Evolutionary conservation across 1,140 invertebrate genomes (phyloP), one percentile per base, ranked within the genome.

Genomic region (Bombus superbus): DNA sequence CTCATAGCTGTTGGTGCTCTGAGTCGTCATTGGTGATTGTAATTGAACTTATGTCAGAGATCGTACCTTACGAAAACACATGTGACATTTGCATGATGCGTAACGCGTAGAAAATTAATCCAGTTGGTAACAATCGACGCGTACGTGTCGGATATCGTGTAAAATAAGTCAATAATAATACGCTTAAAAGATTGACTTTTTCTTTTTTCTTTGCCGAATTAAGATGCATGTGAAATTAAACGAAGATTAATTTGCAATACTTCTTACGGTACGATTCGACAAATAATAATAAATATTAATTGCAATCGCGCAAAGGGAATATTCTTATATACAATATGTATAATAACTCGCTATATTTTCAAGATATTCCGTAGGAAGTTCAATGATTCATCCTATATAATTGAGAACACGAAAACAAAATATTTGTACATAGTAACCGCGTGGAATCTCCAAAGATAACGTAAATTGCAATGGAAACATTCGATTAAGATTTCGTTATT

Each of bases 21-120:
- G 18, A 68, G 18, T 38, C 66, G 32, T 38, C 18, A 66, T 66
- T 35, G 13, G 18, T n/a, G 38, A 71, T 40, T 8, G 15, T 72
- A n/a, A n/a, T 40, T 76, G 22, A 59, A 76, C 74, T 76, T 38
- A 40, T 59, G 74, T 59, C 47, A 59, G 32, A 35, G 32, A 38
- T 57, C 47, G 35, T 13, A 38, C 53, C 47, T 76, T 57, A 22
- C 47, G 1, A 25, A 28, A 38, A 15, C 2, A 28, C 32, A 59
- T 35, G 35, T 57, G 35, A 59, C 6, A 13, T 59, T 59, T 15
- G 35, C 44, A 35, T 53, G 44, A 53, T 53, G 28, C 40, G 13
- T 38, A 69, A 69, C 8, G n/a, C 6, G 15, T 28, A 9, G 53
- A 59, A 38, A 38, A 59, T 76, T 38, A 59, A 59, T 59, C 2